Percentiles rank a stretch among this genome's conserved stretches.
These are phyloP conservation scores for Chaetodon trifasciatus DNA, from an alignment of 2,797 vertebrate species.

Conservation along the genomic window DNA sequence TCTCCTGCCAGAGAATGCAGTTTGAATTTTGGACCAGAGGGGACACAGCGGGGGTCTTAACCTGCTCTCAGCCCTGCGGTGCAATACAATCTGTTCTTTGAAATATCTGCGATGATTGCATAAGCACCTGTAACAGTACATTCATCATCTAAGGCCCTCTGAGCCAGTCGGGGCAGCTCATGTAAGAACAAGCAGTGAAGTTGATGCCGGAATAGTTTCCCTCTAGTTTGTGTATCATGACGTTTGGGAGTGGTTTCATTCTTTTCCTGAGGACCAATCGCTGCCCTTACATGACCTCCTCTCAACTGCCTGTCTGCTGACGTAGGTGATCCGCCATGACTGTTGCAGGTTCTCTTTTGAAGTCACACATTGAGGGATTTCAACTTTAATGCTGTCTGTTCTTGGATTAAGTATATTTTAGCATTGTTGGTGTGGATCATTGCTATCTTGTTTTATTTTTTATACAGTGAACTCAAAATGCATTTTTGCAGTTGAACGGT, in stretches of 20 bases:
- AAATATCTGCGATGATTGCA: constrained; percentile 15
- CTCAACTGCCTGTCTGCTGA: constrained; percentile 10
- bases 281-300: constrained; percentile 41
- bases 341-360: constrained; percentile 16
- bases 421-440: constrained; percentile 65
- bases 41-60: neutral
- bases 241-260: constrained; percentile 58
- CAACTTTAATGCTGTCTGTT: constrained; percentile 39
- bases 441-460: constrained; percentile 57
- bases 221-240: constrained; percentile 48
- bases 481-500: constrained; percentile 71
- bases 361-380: constrained; percentile 31
- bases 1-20: constrained; percentile 69
- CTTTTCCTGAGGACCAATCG: constrained; percentile 67
- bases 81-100: constrained; percentile 1
- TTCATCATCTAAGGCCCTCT: neutral
- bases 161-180: constrained; percentile 14
- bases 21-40: constrained; percentile 34
- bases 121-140: constrained; percentile 7
- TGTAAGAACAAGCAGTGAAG: constrained; percentile 34
- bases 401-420: constrained; percentile 62
- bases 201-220: constrained; percentile 46
- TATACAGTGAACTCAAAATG: constrained; percentile 68
- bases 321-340: constrained; percentile 16
- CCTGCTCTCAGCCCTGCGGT: constrained; percentile 47